A percentile compares a stretch with the other conserved stretches of the same genome.
Evolutionary conservation across 2,797 vertebrate genomes (phyloP).

Genomic region (Falco naumanni): DNA sequence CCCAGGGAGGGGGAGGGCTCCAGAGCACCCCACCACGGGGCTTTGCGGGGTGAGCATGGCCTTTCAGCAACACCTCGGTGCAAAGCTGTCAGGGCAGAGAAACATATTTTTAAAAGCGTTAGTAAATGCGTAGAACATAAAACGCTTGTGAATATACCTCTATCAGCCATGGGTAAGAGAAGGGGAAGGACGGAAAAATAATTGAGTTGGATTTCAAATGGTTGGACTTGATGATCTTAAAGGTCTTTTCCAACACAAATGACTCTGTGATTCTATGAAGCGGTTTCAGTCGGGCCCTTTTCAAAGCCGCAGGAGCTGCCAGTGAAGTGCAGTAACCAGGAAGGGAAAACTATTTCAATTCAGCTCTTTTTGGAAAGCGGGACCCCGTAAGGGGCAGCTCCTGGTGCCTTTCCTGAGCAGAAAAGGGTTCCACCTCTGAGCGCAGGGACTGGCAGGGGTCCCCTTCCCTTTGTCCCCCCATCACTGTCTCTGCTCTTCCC

Average conservation of each 20-base stretch:
- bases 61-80: not conserved
- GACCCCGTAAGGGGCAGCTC: not conserved
- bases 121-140: too few relatives aligned
- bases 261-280: too few relatives aligned
- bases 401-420: not conserved
- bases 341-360: not conserved
- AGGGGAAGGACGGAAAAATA: too few relatives aligned
- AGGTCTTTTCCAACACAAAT: too few relatives aligned
- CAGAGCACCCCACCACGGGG: not conserved
- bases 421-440: not conserved
- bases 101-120: too few relatives aligned
- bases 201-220: too few relatives aligned
- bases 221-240: too few relatives aligned
- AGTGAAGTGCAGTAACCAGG: not conserved
- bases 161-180: too few relatives aligned
- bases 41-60: not conserved
- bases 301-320: not conserved
- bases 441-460: not conserved
- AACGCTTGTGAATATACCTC: too few relatives aligned
- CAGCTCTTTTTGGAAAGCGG: not conserved
- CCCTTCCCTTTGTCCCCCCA: not conserved
- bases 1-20: too few relatives aligned
- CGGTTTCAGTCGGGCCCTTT: not conserved
- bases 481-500: not conserved
- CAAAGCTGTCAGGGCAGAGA: not conserved